These are phyloP conservation scores for Plagodis dolabraria DNA, from an alignment of 2,888 invertebrate genomes.

Conservation along the genomic window DNA sequence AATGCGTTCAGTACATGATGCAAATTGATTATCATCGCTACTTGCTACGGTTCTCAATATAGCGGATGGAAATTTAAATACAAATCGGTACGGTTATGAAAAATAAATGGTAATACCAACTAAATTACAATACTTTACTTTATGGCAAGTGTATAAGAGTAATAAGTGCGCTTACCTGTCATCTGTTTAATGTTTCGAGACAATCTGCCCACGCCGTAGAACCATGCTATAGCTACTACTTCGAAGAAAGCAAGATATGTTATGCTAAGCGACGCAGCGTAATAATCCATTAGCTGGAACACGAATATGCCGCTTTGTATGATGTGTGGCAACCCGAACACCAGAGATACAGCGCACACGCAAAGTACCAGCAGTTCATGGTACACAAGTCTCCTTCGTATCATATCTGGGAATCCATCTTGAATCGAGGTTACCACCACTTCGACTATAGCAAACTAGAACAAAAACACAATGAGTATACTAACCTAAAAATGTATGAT, in stretches of 20 bases:
- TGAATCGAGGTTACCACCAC: constrained; percentile 97
- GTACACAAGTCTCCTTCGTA: constrained; percentile 91
- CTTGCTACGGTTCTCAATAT: constrained; percentile 15
- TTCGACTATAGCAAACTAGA: constrained; percentile 96
- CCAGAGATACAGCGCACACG: constrained; percentile 92
- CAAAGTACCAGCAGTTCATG: constrained; percentile 94
- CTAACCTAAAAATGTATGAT: too few species aligned
- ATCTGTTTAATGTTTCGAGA: constrained; percentile 94
- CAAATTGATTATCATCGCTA: constrained; percentile 25
- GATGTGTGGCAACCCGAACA: constrained; percentile 94
- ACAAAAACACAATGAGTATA: constrained; percentile 39
- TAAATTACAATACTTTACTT: too few species aligned
- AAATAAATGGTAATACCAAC: too few species aligned
- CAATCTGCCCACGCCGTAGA: constrained; percentile 93
- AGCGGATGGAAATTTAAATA: constrained; percentile 19
- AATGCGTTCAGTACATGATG: constrained; percentile 17
- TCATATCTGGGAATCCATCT: constrained; percentile 95
- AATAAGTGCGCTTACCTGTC: constrained; percentile 86
- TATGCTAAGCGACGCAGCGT: constrained; percentile 96
- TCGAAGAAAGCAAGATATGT: constrained; percentile 97
- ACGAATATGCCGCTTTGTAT: constrained; percentile 96
- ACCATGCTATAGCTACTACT: constrained; percentile 96
- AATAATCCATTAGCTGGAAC: constrained; percentile 96
- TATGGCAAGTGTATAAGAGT: too few species aligned
- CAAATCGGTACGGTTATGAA: constrained; percentile 17